Percentiles rank a stretch among this genome's conserved stretches.
Conservation (phyloP, 53 echinoderm and acorn worm species). For the Mesocentrotus franciscanus region DNA sequence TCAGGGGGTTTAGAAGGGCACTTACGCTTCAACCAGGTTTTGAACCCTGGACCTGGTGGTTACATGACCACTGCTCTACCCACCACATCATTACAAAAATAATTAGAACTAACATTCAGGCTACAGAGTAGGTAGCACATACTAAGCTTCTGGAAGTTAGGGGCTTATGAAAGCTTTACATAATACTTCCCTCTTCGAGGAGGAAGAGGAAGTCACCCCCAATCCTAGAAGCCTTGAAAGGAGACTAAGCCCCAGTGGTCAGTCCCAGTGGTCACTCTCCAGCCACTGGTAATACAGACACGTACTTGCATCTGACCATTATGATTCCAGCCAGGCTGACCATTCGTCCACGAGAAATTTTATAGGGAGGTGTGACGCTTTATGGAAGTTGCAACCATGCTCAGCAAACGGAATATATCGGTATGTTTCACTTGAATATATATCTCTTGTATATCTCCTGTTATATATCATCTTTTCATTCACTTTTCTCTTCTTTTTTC, state of each 20-base stretch:
- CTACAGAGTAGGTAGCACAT: too few relatives aligned
- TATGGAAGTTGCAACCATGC: conserved; percentile 17
- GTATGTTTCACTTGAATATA: conserved; percentile 29
- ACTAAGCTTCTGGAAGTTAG: too few relatives aligned
- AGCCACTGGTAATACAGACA: conserved; percentile 36
- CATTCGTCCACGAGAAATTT: neutral
- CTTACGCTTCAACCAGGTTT: too few relatives aligned
- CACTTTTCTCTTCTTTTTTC: neutral
- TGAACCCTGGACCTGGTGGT: too few relatives aligned
- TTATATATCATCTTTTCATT: neutral
- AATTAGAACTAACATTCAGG: too few relatives aligned
- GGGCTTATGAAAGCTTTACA: neutral
- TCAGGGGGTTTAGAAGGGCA: too few relatives aligned
- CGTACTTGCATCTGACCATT: neutral
- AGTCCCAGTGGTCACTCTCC: neutral
- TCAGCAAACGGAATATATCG: conserved; percentile 55
- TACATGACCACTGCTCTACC: too few relatives aligned
- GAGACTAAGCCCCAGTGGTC: conserved; percentile 52
- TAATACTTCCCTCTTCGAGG: neutral
- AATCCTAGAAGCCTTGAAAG: neutral
- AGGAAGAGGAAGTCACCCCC: conserved; percentile 2
- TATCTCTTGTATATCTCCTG: neutral
- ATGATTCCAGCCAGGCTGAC: conserved; percentile 29
- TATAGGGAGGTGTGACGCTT: conserved; percentile 32
- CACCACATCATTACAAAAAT: too few relatives aligned